phyloP scores from a whole-genome alignment of 2,888 invertebrate species.

The Caenorhabditis macrosperma region DNA sequence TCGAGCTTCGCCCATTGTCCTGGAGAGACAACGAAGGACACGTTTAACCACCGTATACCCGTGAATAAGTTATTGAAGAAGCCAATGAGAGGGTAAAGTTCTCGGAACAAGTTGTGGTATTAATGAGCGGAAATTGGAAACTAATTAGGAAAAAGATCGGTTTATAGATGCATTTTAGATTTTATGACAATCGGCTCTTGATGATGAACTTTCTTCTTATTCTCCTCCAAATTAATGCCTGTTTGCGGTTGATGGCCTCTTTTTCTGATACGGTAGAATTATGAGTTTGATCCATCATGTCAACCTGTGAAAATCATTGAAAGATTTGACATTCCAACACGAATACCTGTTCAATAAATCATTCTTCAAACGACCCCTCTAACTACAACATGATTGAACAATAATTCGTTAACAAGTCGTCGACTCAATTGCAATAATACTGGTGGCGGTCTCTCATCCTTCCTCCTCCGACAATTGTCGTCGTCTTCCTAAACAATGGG shows the following conservation, averaged over 20 bases:
- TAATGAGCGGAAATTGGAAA: slow-evolving; percentile 50
- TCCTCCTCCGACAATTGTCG: slow-evolving; percentile 32
- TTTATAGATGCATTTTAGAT: slow-evolving; percentile 49
- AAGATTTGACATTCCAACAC: slow-evolving; percentile 30
- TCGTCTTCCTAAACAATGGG: slow-evolving; percentile 47
- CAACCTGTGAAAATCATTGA: slow-evolving; percentile 15
- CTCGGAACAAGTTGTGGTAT: slow-evolving; percentile 44
- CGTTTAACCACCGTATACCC: slow-evolving; percentile 33
- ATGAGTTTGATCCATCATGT: slow-evolving; percentile 43
- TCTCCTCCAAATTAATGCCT: neutral
- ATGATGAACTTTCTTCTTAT: slow-evolving; percentile 33
- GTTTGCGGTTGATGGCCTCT: neutral
- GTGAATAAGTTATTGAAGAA: slow-evolving; percentile 36
- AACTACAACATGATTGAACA: slow-evolving; percentile 51
- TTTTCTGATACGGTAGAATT: slow-evolving; percentile 31
- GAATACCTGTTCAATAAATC: slow-evolving; percentile 54
- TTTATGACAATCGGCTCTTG: slow-evolving; percentile 30
- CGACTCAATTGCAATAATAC: slow-evolving; percentile 57
- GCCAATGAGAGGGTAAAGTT: slow-evolving; percentile 27
- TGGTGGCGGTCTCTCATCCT: neutral
- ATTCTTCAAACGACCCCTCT: slow-evolving; percentile 46
- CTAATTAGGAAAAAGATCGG: slow-evolving; percentile 52
- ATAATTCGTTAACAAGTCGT: slow-evolving; percentile 57
- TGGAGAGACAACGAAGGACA: slow-evolving; percentile 6
- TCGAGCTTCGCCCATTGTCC: slow-evolving; percentile 8